These are phyloP conservation scores for Drosophila pandora DNA, from an alignment of 1,140 invertebrate species.

Conservation along the genomic window DNA sequence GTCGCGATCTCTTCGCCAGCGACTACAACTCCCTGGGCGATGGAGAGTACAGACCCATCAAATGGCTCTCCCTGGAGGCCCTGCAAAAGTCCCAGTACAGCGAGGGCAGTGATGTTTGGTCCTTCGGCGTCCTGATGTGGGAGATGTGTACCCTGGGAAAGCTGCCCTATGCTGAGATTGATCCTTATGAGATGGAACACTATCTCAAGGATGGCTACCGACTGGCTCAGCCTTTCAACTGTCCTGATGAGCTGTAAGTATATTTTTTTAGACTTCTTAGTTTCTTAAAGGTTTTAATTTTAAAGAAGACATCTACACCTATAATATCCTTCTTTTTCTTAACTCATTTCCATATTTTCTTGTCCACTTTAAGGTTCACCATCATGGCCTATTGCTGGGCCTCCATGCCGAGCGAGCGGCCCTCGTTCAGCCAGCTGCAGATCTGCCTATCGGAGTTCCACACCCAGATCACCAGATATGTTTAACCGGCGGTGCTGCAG, in stretches of 20 bases:
- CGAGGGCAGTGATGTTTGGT: conserved; percentile 96
- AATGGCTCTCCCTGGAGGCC: conserved; percentile 96
- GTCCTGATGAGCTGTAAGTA: conserved; percentile 97
- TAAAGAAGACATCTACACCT: no score
- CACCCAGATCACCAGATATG: conserved; percentile 91
- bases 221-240: conserved; percentile 96
- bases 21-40: conserved; percentile 98
- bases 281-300: not conserved
- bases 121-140: conserved; percentile 97
- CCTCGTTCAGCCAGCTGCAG: conserved; percentile 93
- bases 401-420: conserved; percentile 93
- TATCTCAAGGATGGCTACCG: conserved; percentile 96
- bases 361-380: conserved; percentile 88
- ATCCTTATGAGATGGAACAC: conserved; percentile 95
- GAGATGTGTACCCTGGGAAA: conserved; percentile 96
- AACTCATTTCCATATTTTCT: not conserved
- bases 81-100: conserved; percentile 93
- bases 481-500: conserved; percentile 85
- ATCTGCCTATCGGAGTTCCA: conserved; percentile 94
- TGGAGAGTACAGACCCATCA: conserved; percentile 97
- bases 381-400: conserved; percentile 98
- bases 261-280: no score
- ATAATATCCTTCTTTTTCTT: not conserved
- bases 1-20: conserved; percentile 95
- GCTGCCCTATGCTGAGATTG: conserved; percentile 90